Evolutionary conservation across 1,140 invertebrate species (phyloP).

Genomic region (Steinernema feltiae): DNA sequence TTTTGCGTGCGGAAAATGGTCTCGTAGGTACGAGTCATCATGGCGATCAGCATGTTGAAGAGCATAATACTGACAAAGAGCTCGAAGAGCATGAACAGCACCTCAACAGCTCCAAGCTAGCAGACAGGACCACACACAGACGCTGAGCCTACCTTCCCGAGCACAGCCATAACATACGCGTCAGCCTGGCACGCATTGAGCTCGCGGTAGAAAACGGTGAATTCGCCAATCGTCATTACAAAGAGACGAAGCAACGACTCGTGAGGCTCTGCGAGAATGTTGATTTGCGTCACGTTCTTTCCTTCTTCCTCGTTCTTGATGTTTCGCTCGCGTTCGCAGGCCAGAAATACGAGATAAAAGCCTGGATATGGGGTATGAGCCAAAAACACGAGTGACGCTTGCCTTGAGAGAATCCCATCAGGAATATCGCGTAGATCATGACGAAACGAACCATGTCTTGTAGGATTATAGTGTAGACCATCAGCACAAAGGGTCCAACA

Average conservation of each 20-base stretch:
- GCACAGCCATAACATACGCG: constrained; percentile 30
- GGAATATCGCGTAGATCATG: constrained; percentile 89
- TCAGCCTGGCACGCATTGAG: constrained; percentile 64
- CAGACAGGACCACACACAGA: no score
- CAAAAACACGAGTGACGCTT: constrained; percentile 45
- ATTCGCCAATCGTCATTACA: constrained; percentile 91
- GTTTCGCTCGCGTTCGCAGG: constrained; percentile 65
- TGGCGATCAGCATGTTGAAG: constrained; percentile 97
- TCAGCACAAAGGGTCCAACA: constrained; percentile 95
- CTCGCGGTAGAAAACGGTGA: constrained; percentile 82
- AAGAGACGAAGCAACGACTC: constrained; percentile 95
- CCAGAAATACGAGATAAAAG: constrained; percentile 81
- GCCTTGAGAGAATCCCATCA: constrained; percentile 95
- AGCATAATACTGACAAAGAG: constrained; percentile 85
- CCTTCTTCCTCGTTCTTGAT: not conserved
- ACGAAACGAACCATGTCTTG: constrained; percentile 89
- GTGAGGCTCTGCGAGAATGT: constrained; percentile 65
- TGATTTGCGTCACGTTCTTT: no score
- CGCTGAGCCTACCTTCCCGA: constrained; percentile 31
- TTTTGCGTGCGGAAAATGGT: constrained; percentile 87
- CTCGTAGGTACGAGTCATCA: constrained; percentile 99
- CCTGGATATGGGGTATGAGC: constrained; percentile 63
- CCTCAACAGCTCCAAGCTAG: constrained; percentile 60
- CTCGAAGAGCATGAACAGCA: constrained; percentile 90
- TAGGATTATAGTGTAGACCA: constrained; percentile 97